Evolutionary conservation across 2,888 invertebrate genomes (phyloP), one percentile per base, ranked within the genome.

Genomic region (Imbricaverruca yamaguchii): DNA sequence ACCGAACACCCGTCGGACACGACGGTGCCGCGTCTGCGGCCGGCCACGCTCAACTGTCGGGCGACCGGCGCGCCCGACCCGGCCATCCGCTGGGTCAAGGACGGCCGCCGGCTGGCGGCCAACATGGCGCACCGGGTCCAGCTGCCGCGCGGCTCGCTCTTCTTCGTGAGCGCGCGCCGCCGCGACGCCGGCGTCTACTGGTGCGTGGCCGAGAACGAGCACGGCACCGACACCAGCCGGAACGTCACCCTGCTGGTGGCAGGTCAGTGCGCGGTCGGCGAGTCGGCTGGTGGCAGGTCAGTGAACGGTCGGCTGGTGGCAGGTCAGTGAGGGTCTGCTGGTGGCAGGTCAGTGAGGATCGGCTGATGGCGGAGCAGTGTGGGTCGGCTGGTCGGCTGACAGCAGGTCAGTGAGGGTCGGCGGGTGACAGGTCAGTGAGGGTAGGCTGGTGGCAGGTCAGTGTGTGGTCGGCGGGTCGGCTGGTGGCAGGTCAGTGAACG

Each of bases 1-100:
- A 95, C 95, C 84, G 98, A 98, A 88, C 98, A 98, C 88, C 98
- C 98, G 82, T 93, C 95, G 85, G 97, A 98, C 89, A 94, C 96
- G 85, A 93, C 96, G 85, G 97, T 98, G 69, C 95, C 96, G 83
- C 94, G 95, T 88, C 96, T 97, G 87, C 97, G 98, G 87, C 98
- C 98, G 74, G 97, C 96, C 83, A 98, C 98, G 82, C 90, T 98
- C 84, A 95, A 97, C 87, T 98, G 98, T 89, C 97, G 96, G 86
- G 98, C 97, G 21, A 97, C 97, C 88, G 98, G 98, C 83, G 93
- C 94, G 85, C 95, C 95, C 6, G 93, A 94, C 85, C 97, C 97
- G 12, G 90, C 91, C 83, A 95, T 98, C 87, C 94, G 94, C 86
- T 98, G 98, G 98, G 97, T 93, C 90, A 91, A 92, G 87, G 95